Evolutionary conservation across 2,888 invertebrate species (phyloP).

Genomic region (Ephialtes manifestator): DNA sequence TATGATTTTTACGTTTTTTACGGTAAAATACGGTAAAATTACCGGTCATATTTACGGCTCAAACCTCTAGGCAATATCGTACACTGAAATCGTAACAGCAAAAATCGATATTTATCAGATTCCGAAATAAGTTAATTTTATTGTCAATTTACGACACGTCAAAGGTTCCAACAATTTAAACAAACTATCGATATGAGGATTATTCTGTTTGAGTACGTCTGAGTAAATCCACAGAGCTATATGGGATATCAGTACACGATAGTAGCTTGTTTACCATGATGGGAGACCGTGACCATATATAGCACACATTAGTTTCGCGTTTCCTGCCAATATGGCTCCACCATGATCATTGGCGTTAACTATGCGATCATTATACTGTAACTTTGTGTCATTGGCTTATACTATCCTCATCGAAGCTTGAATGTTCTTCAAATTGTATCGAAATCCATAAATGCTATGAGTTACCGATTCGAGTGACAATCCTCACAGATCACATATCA

Average conservation of each 20-base stretch:
- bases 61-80: no score
- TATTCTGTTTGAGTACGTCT: not conserved
- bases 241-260: not conserved
- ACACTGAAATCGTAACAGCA: no score
- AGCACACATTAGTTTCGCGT: not conserved
- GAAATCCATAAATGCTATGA: not conserved
- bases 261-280: constrained; percentile 11
- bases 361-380: constrained; percentile 14
- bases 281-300: constrained; percentile 1
- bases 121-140: no score
- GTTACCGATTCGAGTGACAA: not conserved
- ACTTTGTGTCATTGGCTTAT: not conserved
- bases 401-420: not conserved
- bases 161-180: not conserved
- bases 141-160: no score
- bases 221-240: not conserved
- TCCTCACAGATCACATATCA: not conserved
- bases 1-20: no score
- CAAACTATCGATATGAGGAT: not conserved
- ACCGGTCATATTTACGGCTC: no score
- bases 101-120: no score
- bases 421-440: not conserved
- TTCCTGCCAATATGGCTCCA: not conserved
- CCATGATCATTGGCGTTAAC: constrained; percentile 21
- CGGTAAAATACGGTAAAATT: no score